Evolutionary conservation across 1,140 invertebrate species (phyloP).

Genomic region (Polypedilum vanderplanki): DNA sequence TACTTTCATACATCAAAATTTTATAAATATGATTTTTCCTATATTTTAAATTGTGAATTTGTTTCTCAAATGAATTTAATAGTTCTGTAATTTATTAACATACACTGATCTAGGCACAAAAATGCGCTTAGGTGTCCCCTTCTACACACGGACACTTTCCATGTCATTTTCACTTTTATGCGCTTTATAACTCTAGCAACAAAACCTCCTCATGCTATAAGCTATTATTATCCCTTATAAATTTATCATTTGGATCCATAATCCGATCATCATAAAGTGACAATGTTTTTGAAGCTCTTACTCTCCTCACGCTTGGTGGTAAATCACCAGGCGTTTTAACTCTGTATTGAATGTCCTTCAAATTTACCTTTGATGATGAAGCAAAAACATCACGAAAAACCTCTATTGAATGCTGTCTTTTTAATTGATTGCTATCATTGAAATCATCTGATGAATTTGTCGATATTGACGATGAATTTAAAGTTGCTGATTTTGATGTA

Average conservation of each 20-base stretch:
- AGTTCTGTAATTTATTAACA: too few species aligned
- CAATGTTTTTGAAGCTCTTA: constrained; percentile 56
- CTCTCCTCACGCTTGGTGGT: constrained; percentile 62
- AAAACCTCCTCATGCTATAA: constrained; percentile 46
- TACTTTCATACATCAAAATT: too few species aligned
- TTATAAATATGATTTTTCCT: too few species aligned
- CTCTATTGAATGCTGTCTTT: constrained; percentile 55
- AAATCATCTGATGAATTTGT: background rate
- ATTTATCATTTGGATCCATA: constrained; percentile 56
- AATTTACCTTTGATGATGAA: constrained; percentile 44
- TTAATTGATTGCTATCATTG: constrained; percentile 34
- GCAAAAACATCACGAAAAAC: constrained; percentile 62
- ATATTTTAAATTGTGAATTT: too few species aligned
- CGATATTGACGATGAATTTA: background rate
- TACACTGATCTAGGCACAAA: too few species aligned
- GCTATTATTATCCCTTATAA: constrained; percentile 35
- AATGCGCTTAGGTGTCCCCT: too few species aligned
- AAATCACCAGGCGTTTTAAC: constrained; percentile 77
- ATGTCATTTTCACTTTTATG: too few species aligned
- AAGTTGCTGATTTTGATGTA: constrained; percentile 34
- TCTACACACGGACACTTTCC: too few species aligned
- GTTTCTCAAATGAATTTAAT: too few species aligned
- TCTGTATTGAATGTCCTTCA: constrained; percentile 64
- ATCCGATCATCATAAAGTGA: constrained; percentile 81
- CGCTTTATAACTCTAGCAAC: constrained; percentile 36